A percentile compares a stretch with the other conserved stretches of the same genome.
phyloP scores from a whole-genome alignment of 2,797 vertebrate genomes.

The Rhinogobio ventralis region DNA sequence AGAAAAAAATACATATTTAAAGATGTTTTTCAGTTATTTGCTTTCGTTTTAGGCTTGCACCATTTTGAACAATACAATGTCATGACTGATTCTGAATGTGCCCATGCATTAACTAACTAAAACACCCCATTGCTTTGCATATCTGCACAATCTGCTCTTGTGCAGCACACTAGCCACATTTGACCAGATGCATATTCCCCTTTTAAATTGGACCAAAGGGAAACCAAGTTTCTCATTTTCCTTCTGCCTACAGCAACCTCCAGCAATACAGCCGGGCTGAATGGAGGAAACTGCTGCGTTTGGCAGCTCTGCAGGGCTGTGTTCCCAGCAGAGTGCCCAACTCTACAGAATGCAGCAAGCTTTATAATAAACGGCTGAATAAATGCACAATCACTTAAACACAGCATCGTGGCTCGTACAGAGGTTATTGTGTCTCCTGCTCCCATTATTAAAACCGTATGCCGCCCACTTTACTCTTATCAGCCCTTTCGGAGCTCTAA shows the following conservation, averaged over 20 bases:
- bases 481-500: slow-evolving; percentile 5
- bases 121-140: slow-evolving; percentile 20
- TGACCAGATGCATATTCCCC: slow-evolving; percentile 10
- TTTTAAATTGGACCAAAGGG: slow-evolving; percentile 31
- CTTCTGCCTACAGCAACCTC: slow-evolving; percentile 12
- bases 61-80: neutral
- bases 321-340: slow-evolving; percentile 33
- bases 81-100: neutral
- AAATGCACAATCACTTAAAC: slow-evolving; percentile 40
- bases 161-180: neutral
- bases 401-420: neutral
- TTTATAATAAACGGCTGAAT: slow-evolving; percentile 38
- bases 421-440: slow-evolving; percentile 26
- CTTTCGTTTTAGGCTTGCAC: neutral
- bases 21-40: neutral
- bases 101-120: slow-evolving; percentile 22
- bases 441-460: slow-evolving; percentile 41
- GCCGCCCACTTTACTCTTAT: slow-evolving; percentile 28
- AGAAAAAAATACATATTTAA: no score
- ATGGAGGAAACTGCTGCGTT: slow-evolving; percentile 28
- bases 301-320: slow-evolving; percentile 30
- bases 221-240: slow-evolving; percentile 38
- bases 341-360: neutral
- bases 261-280: slow-evolving; percentile 2
- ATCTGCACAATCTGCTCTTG: slow-evolving; percentile 13